phyloP scores from a whole-genome alignment of 2,113 vertebrate species.

The Bagarius yarrelli region DNA sequence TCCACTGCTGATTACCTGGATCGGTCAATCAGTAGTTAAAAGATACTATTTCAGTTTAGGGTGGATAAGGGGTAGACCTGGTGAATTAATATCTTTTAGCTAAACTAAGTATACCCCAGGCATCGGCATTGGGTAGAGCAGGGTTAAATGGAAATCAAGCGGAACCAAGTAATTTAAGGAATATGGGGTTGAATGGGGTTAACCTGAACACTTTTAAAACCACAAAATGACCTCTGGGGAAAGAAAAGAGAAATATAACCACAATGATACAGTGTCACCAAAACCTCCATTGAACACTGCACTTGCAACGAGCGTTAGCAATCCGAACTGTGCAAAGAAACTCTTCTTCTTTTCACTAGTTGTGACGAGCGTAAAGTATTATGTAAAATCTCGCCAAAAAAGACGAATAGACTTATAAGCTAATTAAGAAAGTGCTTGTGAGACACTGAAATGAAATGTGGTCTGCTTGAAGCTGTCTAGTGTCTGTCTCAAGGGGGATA shows the following conservation, averaged over 20 bases:
- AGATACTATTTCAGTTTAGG: no score
- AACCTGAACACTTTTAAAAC: background rate
- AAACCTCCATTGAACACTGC: background rate
- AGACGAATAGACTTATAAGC: slow-evolving; percentile 44
- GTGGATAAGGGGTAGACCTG: no score
- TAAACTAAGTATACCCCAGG: no score
- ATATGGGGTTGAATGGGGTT: background rate
- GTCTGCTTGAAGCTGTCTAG: slow-evolving; percentile 37
- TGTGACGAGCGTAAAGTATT: slow-evolving; percentile 29
- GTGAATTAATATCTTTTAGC: no score
- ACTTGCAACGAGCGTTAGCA: slow-evolving; percentile 18
- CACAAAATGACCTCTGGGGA: background rate
- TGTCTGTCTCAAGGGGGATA: slow-evolving; percentile 24
- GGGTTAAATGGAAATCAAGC: no score
- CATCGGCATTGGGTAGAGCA: no score
- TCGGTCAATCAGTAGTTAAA: no score
- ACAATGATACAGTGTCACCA: slow-evolving; percentile 19
- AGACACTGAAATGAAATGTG: slow-evolving; percentile 41
- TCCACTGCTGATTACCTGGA: no score
- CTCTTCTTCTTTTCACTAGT: slow-evolving; percentile 10
- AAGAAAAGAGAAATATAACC: background rate
- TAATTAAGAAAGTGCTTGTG: slow-evolving; percentile 48
- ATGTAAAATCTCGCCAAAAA: slow-evolving; percentile 35
- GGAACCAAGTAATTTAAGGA: no score
- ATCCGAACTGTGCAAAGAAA: slow-evolving; percentile 2